Base-by-base conservation (phyloP, 2,888 invertebrate genomes). In the Lycophotia porphyrea region DNA sequence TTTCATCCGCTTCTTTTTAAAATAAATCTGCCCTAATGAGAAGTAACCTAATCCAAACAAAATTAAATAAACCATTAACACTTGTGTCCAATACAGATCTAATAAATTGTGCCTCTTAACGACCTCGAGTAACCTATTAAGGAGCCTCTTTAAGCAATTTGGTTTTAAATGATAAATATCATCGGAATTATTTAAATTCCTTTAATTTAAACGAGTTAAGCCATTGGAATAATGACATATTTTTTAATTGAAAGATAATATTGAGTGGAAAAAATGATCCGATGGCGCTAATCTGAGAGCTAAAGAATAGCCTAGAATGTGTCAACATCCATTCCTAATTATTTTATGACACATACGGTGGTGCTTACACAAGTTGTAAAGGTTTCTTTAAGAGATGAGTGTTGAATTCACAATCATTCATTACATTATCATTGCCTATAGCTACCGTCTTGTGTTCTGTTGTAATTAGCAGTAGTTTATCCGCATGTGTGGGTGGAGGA, bases 31-130 rank as follows among this genome's bases (percentile, higher is more conserved):
- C 49, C 74, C 81, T 84, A 80, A 78, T 77, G 68, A 42, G 36
- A 39, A 55, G 24, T 67, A 68, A 81, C 71, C 67, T 68, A 75
- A 81, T 82, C 65, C 81, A 71, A 80, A 84, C 44, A 61, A 74
- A 81, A 74, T 81, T 85, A 84, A 65, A 68, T 52, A 72, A 81
- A 77, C 71, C 76, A 86, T 86, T 78, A 85, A 74, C 77, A 76
- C 79, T 80, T 76, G 68, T 77, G 44, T 66, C 76, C 65, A 76
- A 81, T 72, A 83, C 69, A 80, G 69, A 80, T 74, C 64, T 71
- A 69, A 84, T 86, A 74, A 87, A 78, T 69, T 73, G 72, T 74
- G 15, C 31, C 64, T 73, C 78, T 39, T 74, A 80, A 88, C 69
- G 87, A 82, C 71, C 47, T 72, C 66, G 71, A 76, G 70, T 88